phyloP scores from a whole-genome alignment of 2,888 invertebrate species.

The Flabesymbios commensalis region DNA sequence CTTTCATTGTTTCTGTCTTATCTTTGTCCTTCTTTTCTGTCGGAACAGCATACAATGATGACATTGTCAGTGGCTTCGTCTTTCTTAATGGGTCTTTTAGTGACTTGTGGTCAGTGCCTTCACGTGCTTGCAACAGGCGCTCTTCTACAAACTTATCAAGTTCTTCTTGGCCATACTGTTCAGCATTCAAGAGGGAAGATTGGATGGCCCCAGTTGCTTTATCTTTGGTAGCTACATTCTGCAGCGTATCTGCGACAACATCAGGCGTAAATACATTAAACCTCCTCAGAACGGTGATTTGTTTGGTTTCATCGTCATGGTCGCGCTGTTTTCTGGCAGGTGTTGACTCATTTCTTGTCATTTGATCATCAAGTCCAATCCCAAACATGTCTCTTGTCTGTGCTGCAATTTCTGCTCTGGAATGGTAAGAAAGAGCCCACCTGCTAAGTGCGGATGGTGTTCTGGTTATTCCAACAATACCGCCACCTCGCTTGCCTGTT shows the following conservation, averaged over 20 bases:
- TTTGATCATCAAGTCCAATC: not conserved
- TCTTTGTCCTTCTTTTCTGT: not conserved
- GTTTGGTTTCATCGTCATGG: not conserved
- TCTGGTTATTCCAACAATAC: slow-evolving; percentile 12
- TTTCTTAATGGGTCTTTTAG: not conserved
- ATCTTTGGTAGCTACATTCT: slow-evolving; percentile 2
- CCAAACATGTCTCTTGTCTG: slow-evolving; percentile 3
- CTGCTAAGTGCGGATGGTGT: slow-evolving; percentile 2
- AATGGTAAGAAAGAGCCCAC: slow-evolving; percentile 4
- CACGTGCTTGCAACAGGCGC: no score
- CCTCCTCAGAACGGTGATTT: not conserved
- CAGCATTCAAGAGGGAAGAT: not conserved
- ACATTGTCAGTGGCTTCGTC: not conserved
- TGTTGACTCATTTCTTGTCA: not conserved
- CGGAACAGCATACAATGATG: not conserved
- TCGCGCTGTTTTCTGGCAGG: not conserved
- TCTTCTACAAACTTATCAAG: no score
- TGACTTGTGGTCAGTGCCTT: no score
- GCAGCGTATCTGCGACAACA: not conserved
- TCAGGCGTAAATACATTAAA: not conserved
- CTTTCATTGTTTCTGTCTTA: not conserved
- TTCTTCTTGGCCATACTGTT: no score
- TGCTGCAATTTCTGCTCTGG: not conserved
- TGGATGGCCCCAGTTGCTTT: not conserved
- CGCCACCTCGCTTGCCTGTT: slow-evolving; percentile 19